Percentiles rank a stretch among this genome's conserved stretches.
Evolutionary conservation across 2,113 vertebrate species (phyloP).

Genomic region (Castor canadensis): DNA sequence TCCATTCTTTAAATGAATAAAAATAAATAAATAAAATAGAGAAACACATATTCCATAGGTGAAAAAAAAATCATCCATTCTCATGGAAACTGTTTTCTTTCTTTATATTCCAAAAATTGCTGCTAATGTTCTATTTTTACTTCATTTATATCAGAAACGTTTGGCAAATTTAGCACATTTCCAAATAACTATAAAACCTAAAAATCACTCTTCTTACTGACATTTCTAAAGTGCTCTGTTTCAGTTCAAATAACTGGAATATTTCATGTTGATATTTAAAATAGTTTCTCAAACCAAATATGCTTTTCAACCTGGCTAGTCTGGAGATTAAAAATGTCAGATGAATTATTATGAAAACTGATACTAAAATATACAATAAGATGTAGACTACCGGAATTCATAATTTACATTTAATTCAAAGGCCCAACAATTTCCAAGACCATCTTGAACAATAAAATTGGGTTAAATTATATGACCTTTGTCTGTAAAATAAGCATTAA

Average conservation of each 20-base stretch:
- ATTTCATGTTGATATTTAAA: neutral
- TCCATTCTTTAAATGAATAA: no score
- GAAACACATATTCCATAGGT: no score
- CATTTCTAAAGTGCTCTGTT: neutral
- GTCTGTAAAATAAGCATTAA: neutral
- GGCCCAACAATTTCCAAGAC: neutral
- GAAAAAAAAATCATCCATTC: neutral
- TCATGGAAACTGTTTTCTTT: neutral
- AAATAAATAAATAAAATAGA: no score
- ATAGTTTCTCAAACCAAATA: neutral
- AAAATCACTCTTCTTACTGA: neutral
- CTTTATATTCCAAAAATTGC: neutral
- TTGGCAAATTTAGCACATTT: slow-evolving; percentile 1
- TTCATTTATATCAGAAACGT: neutral
- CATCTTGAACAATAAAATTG: neutral
- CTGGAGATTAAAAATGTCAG: neutral
- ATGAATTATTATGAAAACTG: neutral
- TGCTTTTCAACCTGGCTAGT: neutral
- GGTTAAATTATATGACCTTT: neutral
- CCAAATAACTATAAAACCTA: slow-evolving; percentile 14
- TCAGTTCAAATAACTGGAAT: neutral
- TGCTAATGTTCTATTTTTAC: neutral
- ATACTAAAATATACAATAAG: neutral
- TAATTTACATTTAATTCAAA: neutral
- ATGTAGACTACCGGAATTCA: neutral